Base-by-base conservation (phyloP, 2,888 invertebrate species). In the Ptychoptera albimana region DNA sequence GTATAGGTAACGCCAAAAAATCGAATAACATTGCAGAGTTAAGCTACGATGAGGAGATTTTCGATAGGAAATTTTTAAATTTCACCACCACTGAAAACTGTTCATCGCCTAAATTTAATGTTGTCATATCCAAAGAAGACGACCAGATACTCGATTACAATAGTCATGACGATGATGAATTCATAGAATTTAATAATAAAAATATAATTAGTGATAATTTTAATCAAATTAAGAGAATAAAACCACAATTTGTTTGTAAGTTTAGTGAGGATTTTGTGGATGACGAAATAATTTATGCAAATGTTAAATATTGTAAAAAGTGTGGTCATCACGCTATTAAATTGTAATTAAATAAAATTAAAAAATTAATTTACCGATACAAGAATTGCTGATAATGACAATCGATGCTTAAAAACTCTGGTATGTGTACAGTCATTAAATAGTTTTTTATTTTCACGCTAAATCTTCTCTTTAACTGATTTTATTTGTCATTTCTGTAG, bases 261-360 rank as follows among this genome's bases (percentile, higher is more conserved):
- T 34, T 34, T n/a, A 34, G 34, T 10, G 34, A 10, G 34, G 40
- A 40, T 30, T 30, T 14, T 12, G 31, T 15, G 9, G 40, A 40
- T n/a, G 40, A 40, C 7, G 40, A n/a, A 32, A 32, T 31, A 11
- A 40, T 40, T 2, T 42, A 42, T 23, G 42, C 34, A 16, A 42
- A 42, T 39, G 13, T 39, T 4, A 15, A 44, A 16, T 39, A 37
- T 23, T 46, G 46, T 34, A 40, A 14, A 12, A 46, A 46, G 36
- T 46, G 46, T 41, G 43, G 46, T 11, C 46, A 46, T 34, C 23
- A 39, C n/a, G 3, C 32, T 9, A n/a, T 32, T 11, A 9, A n/a
- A 8, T 32, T 32, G n/a, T n/a, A n/a, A n/a, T n/a, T n/a, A n/a
- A n/a, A 32, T 32, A 32, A 32, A 32, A 32, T 11, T 9, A 32